phyloP scores from a whole-genome alignment of 2,113 vertebrate genomes.

The Puma concolor region DNA sequence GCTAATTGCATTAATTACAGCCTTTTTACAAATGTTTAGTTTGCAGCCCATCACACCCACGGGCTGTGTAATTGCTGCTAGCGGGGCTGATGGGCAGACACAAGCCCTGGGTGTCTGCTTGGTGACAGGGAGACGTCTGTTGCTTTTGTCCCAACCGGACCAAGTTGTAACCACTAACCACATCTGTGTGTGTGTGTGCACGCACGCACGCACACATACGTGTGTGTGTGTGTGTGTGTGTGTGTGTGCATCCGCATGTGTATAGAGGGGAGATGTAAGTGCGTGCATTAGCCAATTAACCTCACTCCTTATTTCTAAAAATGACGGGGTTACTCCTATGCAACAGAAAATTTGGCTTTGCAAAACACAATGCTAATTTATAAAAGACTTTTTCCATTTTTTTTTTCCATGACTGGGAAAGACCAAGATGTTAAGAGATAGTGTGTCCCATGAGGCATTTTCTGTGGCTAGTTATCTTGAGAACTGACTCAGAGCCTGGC shows the following conservation, averaged over 20 bases:
- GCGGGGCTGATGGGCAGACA: slow-evolving; percentile 51
- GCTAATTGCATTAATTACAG: slow-evolving; percentile 83
- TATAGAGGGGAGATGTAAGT: neutral
- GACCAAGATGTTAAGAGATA: neutral
- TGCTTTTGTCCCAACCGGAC: slow-evolving; percentile 7
- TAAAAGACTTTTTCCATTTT: neutral
- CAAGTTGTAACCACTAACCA: neutral
- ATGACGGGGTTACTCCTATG: neutral
- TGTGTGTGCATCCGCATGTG: rapidly evolving
- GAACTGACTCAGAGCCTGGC: neutral
- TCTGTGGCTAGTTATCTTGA: neutral
- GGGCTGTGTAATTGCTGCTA: slow-evolving; percentile 71
- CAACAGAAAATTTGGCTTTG: neutral
- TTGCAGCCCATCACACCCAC: slow-evolving; percentile 75
- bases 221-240: neutral
- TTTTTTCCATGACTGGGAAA: neutral
- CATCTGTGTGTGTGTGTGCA: no score
- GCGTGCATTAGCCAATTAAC: neutral
- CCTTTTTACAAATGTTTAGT: slow-evolving; percentile 82
- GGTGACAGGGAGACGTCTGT: neutral
- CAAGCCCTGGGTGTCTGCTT: slow-evolving; percentile 42
- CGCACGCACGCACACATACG: neutral
- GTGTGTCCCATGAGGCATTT: neutral
- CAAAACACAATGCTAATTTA: neutral
- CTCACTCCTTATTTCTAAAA: neutral